Percentiles rank a stretch among this genome's conserved stretches.
Evolutionary conservation across 2,888 invertebrate genomes (phyloP).

Genomic region (Tuberolachnus salignus): DNA sequence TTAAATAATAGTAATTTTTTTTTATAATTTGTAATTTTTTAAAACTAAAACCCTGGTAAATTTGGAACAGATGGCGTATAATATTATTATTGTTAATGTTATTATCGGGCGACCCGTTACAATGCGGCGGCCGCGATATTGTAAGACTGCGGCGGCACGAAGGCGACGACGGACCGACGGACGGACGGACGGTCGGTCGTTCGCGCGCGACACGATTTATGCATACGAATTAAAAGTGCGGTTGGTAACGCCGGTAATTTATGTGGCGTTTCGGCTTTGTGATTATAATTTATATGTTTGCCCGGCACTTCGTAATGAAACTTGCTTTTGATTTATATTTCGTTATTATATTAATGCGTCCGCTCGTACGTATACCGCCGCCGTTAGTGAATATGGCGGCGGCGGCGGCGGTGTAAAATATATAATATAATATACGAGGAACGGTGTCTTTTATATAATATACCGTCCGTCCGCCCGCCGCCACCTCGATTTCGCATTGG

Average conservation of each 20-base stretch:
- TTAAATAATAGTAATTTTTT: too few relatives aligned
- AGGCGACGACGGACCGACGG: constrained; percentile 33
- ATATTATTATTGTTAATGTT: not conserved
- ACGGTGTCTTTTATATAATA: constrained; percentile 27
- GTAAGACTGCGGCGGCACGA: not conserved
- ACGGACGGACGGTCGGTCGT: not conserved
- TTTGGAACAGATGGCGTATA: too few relatives aligned
- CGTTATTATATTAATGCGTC: constrained; percentile 57
- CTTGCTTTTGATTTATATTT: constrained; percentile 56
- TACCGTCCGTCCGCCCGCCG: not conserved
- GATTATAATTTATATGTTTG: constrained; percentile 57
- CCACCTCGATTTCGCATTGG: constrained; percentile 27
- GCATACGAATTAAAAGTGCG: constrained; percentile 56
- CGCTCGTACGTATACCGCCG: constrained; percentile 51
- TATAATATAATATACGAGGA: constrained; percentile 6
- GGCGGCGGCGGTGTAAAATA: not conserved
- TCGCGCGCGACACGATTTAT: constrained; percentile 49
- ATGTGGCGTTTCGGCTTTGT: constrained; percentile 57
- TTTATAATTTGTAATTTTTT: too few relatives aligned
- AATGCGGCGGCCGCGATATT: not conserved
- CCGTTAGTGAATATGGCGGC: not conserved
- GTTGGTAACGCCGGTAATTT: constrained; percentile 54
- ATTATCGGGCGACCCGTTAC: too few relatives aligned
- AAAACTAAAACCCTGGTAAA: too few relatives aligned
- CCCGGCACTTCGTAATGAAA: constrained; percentile 56